These are phyloP conservation scores for Tolmerus cingulatus DNA, from an alignment of 2,888 invertebrate species.

Conservation along the genomic window DNA sequence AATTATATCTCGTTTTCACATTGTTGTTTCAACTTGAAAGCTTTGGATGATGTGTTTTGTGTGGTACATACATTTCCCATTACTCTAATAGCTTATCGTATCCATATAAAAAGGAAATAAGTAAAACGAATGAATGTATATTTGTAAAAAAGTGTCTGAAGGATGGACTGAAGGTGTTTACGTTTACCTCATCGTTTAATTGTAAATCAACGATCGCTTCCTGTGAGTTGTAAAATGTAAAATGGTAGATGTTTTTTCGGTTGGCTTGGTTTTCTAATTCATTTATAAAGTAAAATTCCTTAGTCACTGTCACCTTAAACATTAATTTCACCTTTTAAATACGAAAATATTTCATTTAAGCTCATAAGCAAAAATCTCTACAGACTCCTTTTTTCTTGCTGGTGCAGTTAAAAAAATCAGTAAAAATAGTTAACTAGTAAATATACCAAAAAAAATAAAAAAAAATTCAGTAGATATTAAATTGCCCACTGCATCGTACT, in stretches of 20 bases:
- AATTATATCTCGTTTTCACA: constrained; percentile 29
- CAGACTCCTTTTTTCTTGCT: background rate
- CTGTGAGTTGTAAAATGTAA: background rate
- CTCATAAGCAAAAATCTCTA: constrained; percentile 19
- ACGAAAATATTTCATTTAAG: constrained; percentile 29
- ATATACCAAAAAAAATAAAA: constrained; percentile 18
- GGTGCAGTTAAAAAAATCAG: background rate
- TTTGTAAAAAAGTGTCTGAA: constrained; percentile 28
- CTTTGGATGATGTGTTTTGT: constrained; percentile 44
- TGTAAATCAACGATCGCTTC: background rate
- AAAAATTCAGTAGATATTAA: background rate
- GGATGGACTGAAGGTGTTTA: constrained; percentile 7
- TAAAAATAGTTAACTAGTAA: constrained; percentile 33
- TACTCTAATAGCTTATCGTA: constrained; percentile 31
- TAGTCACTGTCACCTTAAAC: background rate
- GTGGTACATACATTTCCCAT: constrained; percentile 33
- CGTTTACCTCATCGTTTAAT: background rate
- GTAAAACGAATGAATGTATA: constrained; percentile 25
- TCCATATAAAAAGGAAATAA: constrained; percentile 24
- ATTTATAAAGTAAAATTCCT: constrained; percentile 7
- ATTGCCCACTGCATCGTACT: constrained; percentile 12
- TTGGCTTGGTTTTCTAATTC: background rate
- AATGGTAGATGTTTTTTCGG: background rate
- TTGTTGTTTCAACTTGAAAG: constrained; percentile 42
- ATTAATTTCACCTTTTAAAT: background rate